A percentile compares a stretch with the other conserved stretches of the same genome.
phyloP scores from a whole-genome alignment of 1,140 invertebrate species.

The Nomia melanderi region DNA sequence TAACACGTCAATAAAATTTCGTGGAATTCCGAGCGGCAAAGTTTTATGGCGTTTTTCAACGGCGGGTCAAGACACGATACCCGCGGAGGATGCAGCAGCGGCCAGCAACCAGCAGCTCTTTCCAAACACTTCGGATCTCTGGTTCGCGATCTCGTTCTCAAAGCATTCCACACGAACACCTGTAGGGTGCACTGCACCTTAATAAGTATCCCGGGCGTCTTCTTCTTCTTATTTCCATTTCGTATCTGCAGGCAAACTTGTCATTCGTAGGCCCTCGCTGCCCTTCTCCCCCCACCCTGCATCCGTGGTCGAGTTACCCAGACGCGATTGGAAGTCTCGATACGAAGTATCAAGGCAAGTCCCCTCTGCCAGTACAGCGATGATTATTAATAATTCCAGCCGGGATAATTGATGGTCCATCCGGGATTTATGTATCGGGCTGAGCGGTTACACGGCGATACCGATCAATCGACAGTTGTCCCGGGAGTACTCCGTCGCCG shows the following conservation, averaged over 20 bases:
- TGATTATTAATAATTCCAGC: slow-evolving; percentile 64
- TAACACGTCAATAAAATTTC: not conserved
- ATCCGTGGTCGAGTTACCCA: slow-evolving; percentile 9
- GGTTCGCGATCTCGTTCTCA: slow-evolving; percentile 34
- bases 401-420: slow-evolving; percentile 47
- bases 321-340: slow-evolving; percentile 58
- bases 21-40: no score
- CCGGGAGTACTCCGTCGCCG: not conserved
- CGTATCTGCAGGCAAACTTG: slow-evolving; percentile 42
- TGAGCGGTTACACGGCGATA: slow-evolving; percentile 20
- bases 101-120: not conserved
- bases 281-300: not conserved
- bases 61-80: not conserved
- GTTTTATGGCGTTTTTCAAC: not conserved
- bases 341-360: slow-evolving; percentile 35
- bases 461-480: slow-evolving; percentile 37
- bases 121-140: not conserved
- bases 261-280: slow-evolving; percentile 35
- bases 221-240: slow-evolving; percentile 45
- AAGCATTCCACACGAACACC: slow-evolving; percentile 47
- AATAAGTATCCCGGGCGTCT: slow-evolving; percentile 63
- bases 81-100: no score
- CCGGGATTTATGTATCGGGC: slow-evolving; percentile 40
- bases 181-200: slow-evolving; percentile 59
- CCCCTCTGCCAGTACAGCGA: slow-evolving; percentile 39